Evolutionary conservation across 2,797 vertebrate genomes (phyloP), one percentile per base, ranked within the genome.

Genomic region (Neomorphus geoffroyi): DNA sequence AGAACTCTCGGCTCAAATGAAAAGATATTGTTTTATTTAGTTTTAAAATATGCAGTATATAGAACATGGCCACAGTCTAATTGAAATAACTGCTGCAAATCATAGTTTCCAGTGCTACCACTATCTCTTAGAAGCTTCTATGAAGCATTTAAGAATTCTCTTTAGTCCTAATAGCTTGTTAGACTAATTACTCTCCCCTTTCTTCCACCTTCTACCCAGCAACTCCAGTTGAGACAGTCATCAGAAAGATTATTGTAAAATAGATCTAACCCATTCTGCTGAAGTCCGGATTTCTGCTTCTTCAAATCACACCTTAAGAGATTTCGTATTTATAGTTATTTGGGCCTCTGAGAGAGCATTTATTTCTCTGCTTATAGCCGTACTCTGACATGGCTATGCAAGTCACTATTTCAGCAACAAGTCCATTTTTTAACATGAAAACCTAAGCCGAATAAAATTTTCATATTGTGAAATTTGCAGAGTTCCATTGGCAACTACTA

Each of bases 401-500:
- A 66, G 27, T 43, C 51, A 41, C 65, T 41, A 14, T 80, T 71
- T 30, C 67, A 79, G 83, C 51, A 71, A 43, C 19, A 60, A 70
- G 50, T 43, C 17, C 21, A 37, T 30, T 69, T 58, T 70, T 60
- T 23, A 73, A 18, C n/a, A 74, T 5, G 23, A 65, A 80, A 65
- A 54, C 33, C 98, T 98, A 95, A 99, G 91, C 81, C 98, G 98
- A 50, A 98, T 93, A 93, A n/a, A n/a, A 95, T 98, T 91, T 96
- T 98, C 56, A 98, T 13, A 5, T 96, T 97, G 2, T 98, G 97
- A 90, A 98, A 98, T 98, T 98, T 62, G 92, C 98, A 88, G 98
- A 98, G 66, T 93, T 98, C 94, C 98, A 97, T 26, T 98, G 98
- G 80, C 98, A 99, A 97, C 99, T 98, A 95, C 98, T 98, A 3